These are phyloP conservation scores for Sclerurus mexicanus DNA, from an alignment of 2,113 vertebrate species.

Conservation along the genomic window DNA sequence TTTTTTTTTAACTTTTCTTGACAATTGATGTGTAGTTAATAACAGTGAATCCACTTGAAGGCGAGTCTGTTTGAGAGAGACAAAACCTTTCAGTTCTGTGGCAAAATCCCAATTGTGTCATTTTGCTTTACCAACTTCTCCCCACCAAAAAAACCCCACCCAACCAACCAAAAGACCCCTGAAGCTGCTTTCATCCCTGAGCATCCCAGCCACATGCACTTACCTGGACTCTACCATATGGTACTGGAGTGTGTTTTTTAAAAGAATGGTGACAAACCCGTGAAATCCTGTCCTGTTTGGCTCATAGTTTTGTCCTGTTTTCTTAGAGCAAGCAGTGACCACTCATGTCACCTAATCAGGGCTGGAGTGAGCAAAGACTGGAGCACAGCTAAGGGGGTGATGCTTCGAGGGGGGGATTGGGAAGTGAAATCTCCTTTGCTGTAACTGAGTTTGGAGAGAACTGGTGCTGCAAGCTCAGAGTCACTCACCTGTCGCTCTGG, in stretches of 20 bases:
- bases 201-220: background rate
- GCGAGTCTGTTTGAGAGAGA: accelerated
- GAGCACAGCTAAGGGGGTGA: background rate
- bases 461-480: background rate
- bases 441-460: background rate
- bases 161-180: background rate
- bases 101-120: background rate
- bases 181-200: background rate
- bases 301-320: background rate
- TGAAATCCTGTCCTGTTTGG: background rate
- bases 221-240: background rate
- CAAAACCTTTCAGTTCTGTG: background rate
- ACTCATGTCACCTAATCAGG: background rate
- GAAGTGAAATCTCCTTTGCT: background rate
- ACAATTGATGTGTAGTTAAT: background rate
- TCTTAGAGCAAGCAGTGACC: background rate
- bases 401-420: background rate
- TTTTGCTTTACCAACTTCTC: background rate
- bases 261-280: background rate
- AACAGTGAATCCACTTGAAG: background rate
- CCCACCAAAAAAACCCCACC: too few relatives aligned
- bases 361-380: background rate
- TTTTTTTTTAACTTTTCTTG: background rate
- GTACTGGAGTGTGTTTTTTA: background rate
- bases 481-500: background rate